These are phyloP conservation scores for Gopherus flavomarginatus DNA, from an alignment of 2,113 vertebrate genomes.

Conservation along the genomic window DNA sequence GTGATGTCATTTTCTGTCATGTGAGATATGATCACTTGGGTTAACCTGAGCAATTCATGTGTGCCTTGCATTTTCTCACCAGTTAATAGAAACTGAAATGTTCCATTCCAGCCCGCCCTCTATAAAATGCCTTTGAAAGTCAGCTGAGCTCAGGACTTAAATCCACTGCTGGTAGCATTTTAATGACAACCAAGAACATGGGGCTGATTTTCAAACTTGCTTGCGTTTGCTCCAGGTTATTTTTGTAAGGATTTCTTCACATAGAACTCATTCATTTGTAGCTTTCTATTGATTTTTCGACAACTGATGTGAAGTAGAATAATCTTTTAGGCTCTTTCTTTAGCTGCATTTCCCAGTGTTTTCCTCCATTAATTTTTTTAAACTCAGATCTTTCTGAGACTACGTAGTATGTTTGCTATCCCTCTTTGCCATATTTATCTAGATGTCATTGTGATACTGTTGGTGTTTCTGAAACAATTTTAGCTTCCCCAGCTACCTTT, in stretches of 20 bases:
- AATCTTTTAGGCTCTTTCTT: conserved; percentile 55
- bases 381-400: conserved; percentile 65
- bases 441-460: conserved; percentile 68
- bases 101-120: neutral
- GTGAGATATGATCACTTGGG: neutral
- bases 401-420: conserved; percentile 71
- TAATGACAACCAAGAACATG: neutral
- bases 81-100: neutral
- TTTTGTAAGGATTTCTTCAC: conserved; percentile 60
- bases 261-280: neutral
- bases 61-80: neutral
- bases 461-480: conserved; percentile 69
- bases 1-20: neutral
- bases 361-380: conserved; percentile 74
- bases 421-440: conserved; percentile 77
- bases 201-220: conserved; percentile 36
- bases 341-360: conserved; percentile 61
- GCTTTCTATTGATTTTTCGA: conserved; percentile 65
- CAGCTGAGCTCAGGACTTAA: neutral
- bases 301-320: conserved; percentile 47
- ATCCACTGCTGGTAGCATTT: conserved; percentile 33
- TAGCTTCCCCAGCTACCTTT: conserved; percentile 49
- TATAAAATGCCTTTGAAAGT: conserved; percentile 46
- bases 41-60: neutral
- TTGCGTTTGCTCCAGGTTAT: conserved; percentile 54